phyloP scores from a whole-genome alignment of 2,888 invertebrate species.

The Luperina nickerlii region DNA sequence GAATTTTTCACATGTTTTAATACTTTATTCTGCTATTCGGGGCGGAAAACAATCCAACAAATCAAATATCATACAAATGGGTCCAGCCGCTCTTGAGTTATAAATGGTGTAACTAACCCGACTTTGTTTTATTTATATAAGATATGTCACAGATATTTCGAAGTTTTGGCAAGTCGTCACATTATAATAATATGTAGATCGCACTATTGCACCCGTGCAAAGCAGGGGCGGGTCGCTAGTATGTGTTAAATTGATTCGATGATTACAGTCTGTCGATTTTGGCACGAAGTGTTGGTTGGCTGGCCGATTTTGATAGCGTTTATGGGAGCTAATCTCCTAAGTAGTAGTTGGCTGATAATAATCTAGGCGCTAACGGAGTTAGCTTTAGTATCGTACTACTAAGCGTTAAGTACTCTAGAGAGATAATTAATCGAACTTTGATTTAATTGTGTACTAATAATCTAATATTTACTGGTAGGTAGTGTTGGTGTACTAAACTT shows the following conservation, averaged over 20 bases:
- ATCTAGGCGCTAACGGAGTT: slow-evolving; percentile 23
- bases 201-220: neutral
- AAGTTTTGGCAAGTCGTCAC: neutral
- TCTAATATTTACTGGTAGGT: neutral
- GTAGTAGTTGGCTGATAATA: neutral
- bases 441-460: neutral
- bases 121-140: too few relatives aligned
- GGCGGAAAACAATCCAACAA: too few relatives aligned
- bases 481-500: neutral
- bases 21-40: too few relatives aligned
- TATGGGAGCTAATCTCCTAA: slow-evolving; percentile 27
- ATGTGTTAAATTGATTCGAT: slow-evolving; percentile 12
- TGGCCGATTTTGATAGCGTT: slow-evolving; percentile 40
- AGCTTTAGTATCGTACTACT: neutral
- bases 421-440: slow-evolving; percentile 10
- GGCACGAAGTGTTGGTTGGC: slow-evolving; percentile 12
- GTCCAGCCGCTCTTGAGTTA: too few relatives aligned
- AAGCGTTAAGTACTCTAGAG: slow-evolving; percentile 8
- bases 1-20: too few relatives aligned
- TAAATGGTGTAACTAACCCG: too few relatives aligned
- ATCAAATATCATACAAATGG: too few relatives aligned
- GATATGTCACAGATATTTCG: neutral
- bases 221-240: neutral
- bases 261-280: slow-evolving; percentile 23
- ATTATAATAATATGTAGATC: neutral